Conservation (phyloP, 2,888 invertebrate species). For the Ptilodon capucinus region DNA sequence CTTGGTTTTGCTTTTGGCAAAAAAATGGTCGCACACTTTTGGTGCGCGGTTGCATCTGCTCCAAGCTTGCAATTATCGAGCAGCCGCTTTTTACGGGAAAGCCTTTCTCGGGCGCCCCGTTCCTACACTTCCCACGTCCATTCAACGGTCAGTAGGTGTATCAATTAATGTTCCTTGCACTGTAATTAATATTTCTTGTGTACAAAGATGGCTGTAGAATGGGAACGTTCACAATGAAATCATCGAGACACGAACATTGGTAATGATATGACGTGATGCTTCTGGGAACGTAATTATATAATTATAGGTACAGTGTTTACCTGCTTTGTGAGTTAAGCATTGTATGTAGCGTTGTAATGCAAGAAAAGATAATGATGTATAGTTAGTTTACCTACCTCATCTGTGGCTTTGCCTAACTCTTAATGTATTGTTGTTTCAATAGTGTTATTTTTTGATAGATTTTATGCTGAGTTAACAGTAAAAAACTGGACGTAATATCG, state of each 20-base stretch:
- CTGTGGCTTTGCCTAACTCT: too few relatives aligned
- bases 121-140: too few relatives aligned
- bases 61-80: too few relatives aligned
- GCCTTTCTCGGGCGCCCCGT: too few relatives aligned
- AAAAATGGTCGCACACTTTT: too few relatives aligned
- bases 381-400: neutral
- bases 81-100: too few relatives aligned
- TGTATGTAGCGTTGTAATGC: neutral
- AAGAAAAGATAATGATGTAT: neutral
- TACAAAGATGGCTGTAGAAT: constrained; percentile 16
- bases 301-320: neutral
- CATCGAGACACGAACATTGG: constrained; percentile 17
- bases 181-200: neutral
- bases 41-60: too few relatives aligned
- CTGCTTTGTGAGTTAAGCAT: neutral
- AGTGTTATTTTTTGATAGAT: too few relatives aligned
- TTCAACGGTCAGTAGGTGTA: neutral
- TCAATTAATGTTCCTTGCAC: neutral
- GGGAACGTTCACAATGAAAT: constrained; percentile 21
- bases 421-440: too few relatives aligned
- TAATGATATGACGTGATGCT: constrained; percentile 2
- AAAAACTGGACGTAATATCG: too few relatives aligned
- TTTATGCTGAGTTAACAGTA: too few relatives aligned
- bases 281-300: neutral
- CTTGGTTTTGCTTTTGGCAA: too few relatives aligned